Evolutionary conservation across 2,888 invertebrate species (phyloP), one percentile per base, ranked within the genome.

Genomic region (Clostera curtula): DNA sequence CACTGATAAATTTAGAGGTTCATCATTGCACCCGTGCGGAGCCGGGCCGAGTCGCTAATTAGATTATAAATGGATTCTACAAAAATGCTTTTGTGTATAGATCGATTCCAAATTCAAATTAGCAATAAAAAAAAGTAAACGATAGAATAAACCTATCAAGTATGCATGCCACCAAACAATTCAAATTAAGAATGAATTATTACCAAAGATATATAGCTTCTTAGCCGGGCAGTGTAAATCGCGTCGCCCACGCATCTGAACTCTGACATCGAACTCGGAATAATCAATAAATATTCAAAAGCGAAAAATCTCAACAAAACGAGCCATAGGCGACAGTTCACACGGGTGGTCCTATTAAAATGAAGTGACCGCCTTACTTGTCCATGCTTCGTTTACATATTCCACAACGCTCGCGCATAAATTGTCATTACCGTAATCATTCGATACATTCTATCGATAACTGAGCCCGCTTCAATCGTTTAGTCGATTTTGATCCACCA

Each of bases 341-440:
- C 62, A 53, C 57, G 74, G 74, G 77, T 77, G 77, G 79, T 73
- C 77, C 70, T 49, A 66, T 68, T 69, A 69, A 47, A 45, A 46
- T 44, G 55, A 52, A 52, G 50, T 49, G 56, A 64, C 55, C 55
- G 57, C 56, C 53, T 63, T 54, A 65, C 64, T 64, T 66, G 65
- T 65, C 62, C 55, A 56, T 43, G 55, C 52, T 39, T 74, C 69
- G 67, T 75, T 77, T 76, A 76, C 75, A 76, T 77, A 73, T 74
- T 53, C 72, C 60, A 67, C 61, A 61, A 48, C 44, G 59, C 61
- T 64, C 53, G 43, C 67, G 62, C 71, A 76, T 80, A 80, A 80
- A 80, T 80, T 77, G 75, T 73, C 76, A 75, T 79, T 75, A 76
- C 66, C 52, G 65, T 69, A 76, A 77, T 77, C 72, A 73, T 67